Evolutionary conservation across 2,888 invertebrate species (phyloP).

Genomic region (Globia sparganii): DNA sequence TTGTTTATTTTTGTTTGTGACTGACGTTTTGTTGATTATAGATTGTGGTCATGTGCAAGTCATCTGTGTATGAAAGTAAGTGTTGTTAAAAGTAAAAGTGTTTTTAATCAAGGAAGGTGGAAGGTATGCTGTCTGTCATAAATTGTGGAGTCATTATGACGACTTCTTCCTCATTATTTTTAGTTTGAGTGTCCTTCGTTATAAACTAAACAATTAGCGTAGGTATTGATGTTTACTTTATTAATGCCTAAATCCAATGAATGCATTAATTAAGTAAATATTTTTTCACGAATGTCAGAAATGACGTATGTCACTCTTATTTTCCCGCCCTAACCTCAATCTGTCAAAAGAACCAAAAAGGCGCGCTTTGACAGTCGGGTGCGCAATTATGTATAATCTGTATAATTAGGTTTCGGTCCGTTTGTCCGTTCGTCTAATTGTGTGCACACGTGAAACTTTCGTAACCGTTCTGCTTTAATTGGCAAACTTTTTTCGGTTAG

Average conservation of each 20-base stretch:
- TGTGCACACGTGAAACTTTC: conserved; percentile 72
- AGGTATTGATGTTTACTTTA: conserved; percentile 32
- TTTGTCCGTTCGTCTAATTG: conserved; percentile 70
- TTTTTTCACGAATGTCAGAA: conserved; percentile 6
- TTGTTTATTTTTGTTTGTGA: conserved; percentile 47
- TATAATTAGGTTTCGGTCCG: conserved; percentile 73
- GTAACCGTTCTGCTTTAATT: conserved; percentile 73
- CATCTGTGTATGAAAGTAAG: conserved; percentile 39
- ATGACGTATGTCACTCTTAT: conserved; percentile 14
- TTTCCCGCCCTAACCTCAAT: conserved; percentile 51
- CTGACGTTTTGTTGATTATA: conserved; percentile 38
- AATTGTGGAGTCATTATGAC: conserved; percentile 13
- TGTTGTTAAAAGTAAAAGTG: conserved; percentile 57
- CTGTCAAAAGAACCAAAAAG: conserved; percentile 59
- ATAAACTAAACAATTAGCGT: not conserved
- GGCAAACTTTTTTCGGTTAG: conserved; percentile 67
- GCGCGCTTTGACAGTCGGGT: conserved; percentile 59
- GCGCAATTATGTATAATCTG: conserved; percentile 65
- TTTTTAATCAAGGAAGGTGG: conserved; percentile 24
- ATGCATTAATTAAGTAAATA: conserved; percentile 29
- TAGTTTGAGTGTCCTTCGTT: conserved; percentile 7
- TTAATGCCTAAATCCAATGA: not conserved
- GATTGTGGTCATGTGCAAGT: conserved; percentile 19
- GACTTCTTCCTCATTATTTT: not conserved
- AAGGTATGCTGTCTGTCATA: conserved; percentile 3